Evolutionary conservation across 1,140 invertebrate species (phyloP).

Genomic region (Holcopasites calliopsidis): DNA sequence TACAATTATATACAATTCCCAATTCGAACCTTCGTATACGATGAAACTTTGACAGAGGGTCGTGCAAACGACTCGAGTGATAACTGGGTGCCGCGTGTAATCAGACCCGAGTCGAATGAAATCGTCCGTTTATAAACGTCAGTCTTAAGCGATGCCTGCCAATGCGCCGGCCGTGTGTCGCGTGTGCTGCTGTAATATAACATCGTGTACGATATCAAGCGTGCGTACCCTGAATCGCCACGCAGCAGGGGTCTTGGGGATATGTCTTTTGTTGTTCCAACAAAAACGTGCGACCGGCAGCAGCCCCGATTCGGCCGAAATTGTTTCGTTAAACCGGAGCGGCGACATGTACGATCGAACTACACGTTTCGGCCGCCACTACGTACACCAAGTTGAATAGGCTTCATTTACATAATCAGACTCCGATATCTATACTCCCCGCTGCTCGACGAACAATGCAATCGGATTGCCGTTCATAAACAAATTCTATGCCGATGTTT

Average conservation of each 20-base stretch:
- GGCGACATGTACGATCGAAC: slow-evolving; percentile 32
- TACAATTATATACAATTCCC: too few species aligned
- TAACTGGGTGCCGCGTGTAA: slow-evolving; percentile 49
- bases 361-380: not conserved
- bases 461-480: slow-evolving; percentile 19
- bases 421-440: not conserved
- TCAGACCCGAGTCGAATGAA: slow-evolving; percentile 54
- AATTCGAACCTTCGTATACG: too few species aligned
- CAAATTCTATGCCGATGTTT: not conserved
- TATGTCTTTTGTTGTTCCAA: slow-evolving; percentile 42
- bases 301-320: slow-evolving; percentile 47
- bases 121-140: slow-evolving; percentile 62
- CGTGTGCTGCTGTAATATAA: not conserved
- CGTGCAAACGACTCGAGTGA: slow-evolving; percentile 39
- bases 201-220: slow-evolving; percentile 3
- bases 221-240: not conserved
- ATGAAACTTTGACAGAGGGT: too few species aligned
- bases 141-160: slow-evolving; percentile 55
- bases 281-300: slow-evolving; percentile 38
- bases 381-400: not conserved
- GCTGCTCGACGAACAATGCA: not conserved
- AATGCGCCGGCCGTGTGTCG: slow-evolving; percentile 21
- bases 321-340: slow-evolving; percentile 59
- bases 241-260: not conserved
- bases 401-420: slow-evolving; percentile 31